Percentiles rank a stretch among this genome's conserved stretches.
These are phyloP conservation scores for Smutsia gigantea DNA, from an alignment of 2,797 vertebrate species.

Conservation along the genomic window DNA sequence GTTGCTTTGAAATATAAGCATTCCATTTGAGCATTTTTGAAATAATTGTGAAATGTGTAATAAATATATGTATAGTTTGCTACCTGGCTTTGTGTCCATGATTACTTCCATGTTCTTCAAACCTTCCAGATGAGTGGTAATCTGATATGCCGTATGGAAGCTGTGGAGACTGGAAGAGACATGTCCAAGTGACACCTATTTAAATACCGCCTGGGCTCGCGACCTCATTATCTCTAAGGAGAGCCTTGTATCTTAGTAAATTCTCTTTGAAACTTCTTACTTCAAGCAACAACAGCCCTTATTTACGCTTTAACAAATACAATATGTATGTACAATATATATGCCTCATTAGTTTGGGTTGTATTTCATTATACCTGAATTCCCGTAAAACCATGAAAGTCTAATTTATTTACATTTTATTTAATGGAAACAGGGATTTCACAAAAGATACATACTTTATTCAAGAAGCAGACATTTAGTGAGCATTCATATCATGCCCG, in stretches of 20 bases:
- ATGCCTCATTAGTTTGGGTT: constrained; percentile 13
- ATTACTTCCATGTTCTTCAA: constrained; percentile 84
- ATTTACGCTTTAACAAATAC: neutral
- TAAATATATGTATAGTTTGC: constrained; percentile 80
- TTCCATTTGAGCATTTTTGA: constrained; percentile 80
- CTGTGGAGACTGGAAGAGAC: constrained; percentile 48
- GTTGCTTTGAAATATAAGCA: constrained; percentile 71
- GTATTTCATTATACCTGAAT: neutral
- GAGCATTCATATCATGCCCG: neutral
- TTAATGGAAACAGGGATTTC: neutral
- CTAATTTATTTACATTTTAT: constrained; percentile 14
- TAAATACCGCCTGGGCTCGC: neutral
- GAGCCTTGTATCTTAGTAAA: neutral
- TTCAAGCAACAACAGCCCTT: neutral
- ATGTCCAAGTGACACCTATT: constrained; percentile 13
- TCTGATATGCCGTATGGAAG: constrained; percentile 73
- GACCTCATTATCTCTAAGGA: constrained; percentile 33
- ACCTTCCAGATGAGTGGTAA: constrained; percentile 73
- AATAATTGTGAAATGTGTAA: constrained; percentile 83
- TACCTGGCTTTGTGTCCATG: constrained; percentile 79
- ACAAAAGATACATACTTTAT: neutral
- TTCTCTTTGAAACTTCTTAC: neutral
- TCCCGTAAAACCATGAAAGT: constrained; percentile 4
- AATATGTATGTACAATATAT: neutral
- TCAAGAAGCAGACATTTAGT: neutral